Base-by-base conservation (phyloP, 1,140 invertebrate genomes). In the Pseudomyrmex flavicornis region DNA sequence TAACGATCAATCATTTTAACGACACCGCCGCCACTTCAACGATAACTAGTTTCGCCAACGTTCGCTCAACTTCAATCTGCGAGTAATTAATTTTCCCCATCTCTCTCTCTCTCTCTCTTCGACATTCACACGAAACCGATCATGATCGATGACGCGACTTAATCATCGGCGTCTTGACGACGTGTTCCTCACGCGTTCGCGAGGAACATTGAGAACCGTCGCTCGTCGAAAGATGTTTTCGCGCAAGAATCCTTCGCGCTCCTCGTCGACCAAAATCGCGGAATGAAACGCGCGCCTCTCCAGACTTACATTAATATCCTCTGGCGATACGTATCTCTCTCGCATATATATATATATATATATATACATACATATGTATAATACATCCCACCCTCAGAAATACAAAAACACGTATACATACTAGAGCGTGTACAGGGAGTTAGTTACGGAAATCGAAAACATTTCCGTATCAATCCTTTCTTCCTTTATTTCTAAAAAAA, bases 251-350 rank as follows among this genome's bases (percentile, higher is more conserved):
- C 74, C 90, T 84, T 50, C 79, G 76, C 65, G 77, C 72, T 59
- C 87, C 90, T 89, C 1, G 12, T 52, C 50, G 50, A 61, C 44
- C 50, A 83, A 82, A 80, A 66, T 76, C 59, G 63, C 68, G 35
- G 35, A 88, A 76, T 74, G 83, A 79, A 85, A 80, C 79, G 83
- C 82, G 79, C 85, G 77, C 83, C 77, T 87, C 10, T 66, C 88
- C 91, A 91, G 92, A 93, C 91, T 88, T 93, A 93, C 93, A 94
- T 94, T 93, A 93, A 93, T 93, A 93, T 93, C 92, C 89, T 56
- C 35, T 85, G 84, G 88, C 93, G 92, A 93, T 93, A 92, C 91
- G 91, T 90, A 93, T 93, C 92, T 85, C 91, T 12, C 90, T 91
- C 59, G 22, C 62, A 84, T 83, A 90, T 83, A 82, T 79, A 17